Evolutionary conservation across 2,888 invertebrate species (phyloP).

Genomic region (Eilema sororculum): DNA sequence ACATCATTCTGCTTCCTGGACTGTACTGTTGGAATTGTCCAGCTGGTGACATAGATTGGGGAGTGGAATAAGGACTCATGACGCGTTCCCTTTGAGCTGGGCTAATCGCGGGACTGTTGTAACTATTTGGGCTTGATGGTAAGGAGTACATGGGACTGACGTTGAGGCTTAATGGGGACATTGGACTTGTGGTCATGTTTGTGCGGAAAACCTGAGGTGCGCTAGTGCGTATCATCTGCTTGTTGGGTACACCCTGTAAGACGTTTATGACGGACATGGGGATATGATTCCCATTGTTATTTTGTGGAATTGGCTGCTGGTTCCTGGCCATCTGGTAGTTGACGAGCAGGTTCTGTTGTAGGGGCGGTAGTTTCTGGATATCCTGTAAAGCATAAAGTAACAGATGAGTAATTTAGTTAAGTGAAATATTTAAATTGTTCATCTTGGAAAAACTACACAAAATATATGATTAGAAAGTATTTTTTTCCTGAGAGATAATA

Average conservation of each 20-base stretch:
- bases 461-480: background rate
- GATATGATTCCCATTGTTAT: constrained; percentile 56
- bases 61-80: constrained; percentile 76
- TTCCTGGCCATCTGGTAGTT: constrained; percentile 66
- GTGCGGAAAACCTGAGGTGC: constrained; percentile 52
- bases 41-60: constrained; percentile 76
- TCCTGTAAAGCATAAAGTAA: constrained; percentile 69
- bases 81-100: constrained; percentile 72
- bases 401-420: constrained; percentile 40
- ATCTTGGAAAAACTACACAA: background rate
- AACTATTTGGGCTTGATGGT: constrained; percentile 74
- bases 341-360: constrained; percentile 53
- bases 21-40: constrained; percentile 73
- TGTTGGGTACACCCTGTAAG: constrained; percentile 64
- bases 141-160: constrained; percentile 77
- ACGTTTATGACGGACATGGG: constrained; percentile 74
- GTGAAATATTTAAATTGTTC: background rate
- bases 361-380: constrained; percentile 59
- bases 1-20: constrained; percentile 66
- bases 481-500: too few species aligned
- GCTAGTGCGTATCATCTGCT: constrained; percentile 61
- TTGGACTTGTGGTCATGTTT: constrained; percentile 58
- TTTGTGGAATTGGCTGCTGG: constrained; percentile 53
- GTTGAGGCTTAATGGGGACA: constrained; percentile 77
- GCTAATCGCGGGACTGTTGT: constrained; percentile 76